Conservation (phyloP, 2,113 vertebrate species). For the Rynchops niger region DNA sequence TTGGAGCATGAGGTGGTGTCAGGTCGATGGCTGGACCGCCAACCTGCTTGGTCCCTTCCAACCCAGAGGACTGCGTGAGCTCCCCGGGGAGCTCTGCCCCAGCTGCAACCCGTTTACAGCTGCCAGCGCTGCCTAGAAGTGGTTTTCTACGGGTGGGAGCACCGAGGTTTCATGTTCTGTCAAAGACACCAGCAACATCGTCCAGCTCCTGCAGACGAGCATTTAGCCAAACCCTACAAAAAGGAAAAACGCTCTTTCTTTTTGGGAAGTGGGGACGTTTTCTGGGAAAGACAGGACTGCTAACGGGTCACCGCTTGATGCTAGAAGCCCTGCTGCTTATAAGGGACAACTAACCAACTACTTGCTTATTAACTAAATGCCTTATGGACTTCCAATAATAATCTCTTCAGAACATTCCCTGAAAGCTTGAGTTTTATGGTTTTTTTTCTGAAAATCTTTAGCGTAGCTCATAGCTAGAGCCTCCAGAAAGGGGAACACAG, state of each 20-base stretch:
- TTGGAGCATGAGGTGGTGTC: not conserved
- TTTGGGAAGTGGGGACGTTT: not conserved
- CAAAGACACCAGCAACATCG: not conserved
- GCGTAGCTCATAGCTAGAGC: not conserved
- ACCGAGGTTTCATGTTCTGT: not conserved
- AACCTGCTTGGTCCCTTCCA: not conserved
- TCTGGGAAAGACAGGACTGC: not conserved
- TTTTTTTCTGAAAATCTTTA: not conserved
- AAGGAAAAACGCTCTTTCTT: not conserved
- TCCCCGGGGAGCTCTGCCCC: not conserved
- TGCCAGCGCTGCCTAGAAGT: not conserved
- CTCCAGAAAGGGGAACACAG: not conserved
- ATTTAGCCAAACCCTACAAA: not conserved
- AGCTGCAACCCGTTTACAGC: not conserved
- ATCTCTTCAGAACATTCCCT: not conserved
- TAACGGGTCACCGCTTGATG: not conserved
- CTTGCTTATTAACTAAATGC: not conserved
- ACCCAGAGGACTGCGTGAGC: not conserved
- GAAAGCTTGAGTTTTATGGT: not conserved
- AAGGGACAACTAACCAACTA: not conserved
- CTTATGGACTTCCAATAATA: not conserved
- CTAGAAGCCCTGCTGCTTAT: not conserved
- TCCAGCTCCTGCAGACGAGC: not conserved
- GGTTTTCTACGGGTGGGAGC: not conserved
- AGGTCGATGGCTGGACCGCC: not conserved